A percentile compares a stretch with the other conserved stretches of the same genome.
Evolutionary conservation across 2,113 vertebrate species (phyloP).

Genomic region (Myrmecobius fasciatus): DNA sequence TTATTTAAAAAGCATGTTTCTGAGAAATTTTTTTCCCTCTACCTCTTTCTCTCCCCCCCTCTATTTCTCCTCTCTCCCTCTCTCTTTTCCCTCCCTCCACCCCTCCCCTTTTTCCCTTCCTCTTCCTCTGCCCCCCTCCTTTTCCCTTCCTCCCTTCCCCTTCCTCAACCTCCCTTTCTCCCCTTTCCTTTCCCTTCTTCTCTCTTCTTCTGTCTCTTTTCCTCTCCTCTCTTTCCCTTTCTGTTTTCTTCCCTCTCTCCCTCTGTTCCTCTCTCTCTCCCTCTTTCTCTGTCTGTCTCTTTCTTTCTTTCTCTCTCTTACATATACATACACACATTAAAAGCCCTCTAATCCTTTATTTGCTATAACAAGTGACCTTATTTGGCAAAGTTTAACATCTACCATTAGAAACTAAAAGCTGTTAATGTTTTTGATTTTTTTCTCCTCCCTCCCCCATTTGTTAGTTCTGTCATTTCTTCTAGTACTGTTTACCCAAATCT

Average conservation of each 20-base stretch:
- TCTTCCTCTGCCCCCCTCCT: too few relatives aligned
- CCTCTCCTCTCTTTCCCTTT: too few relatives aligned
- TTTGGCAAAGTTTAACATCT: not conserved
- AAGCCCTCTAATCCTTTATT: not conserved
- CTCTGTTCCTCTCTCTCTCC: too few relatives aligned
- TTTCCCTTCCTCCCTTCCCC: not conserved
- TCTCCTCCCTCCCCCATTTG: not conserved
- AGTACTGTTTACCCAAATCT: not conserved
- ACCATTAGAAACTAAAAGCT: slow-evolving; percentile 8
- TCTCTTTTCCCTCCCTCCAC: too few relatives aligned
- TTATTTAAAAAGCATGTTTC: not conserved
- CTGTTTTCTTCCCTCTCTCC: too few relatives aligned
- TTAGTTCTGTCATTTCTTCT: slow-evolving; percentile 22
- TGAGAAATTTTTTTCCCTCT: not conserved
- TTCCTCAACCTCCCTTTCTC: too few relatives aligned
- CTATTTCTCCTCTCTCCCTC: too few relatives aligned
- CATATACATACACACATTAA: not conserved
- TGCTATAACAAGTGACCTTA: not conserved
- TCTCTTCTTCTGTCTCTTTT: accelerated
- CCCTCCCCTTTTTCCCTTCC: not conserved
- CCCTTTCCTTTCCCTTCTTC: too few relatives aligned
- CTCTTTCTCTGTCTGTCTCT: too few relatives aligned
- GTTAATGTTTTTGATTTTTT: not conserved
- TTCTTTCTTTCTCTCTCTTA: too few relatives aligned
- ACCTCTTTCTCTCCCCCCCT: too few relatives aligned